Evolutionary conservation across 1,140 invertebrate species (phyloP).

Genomic region (Paralvinella palmiformis): DNA sequence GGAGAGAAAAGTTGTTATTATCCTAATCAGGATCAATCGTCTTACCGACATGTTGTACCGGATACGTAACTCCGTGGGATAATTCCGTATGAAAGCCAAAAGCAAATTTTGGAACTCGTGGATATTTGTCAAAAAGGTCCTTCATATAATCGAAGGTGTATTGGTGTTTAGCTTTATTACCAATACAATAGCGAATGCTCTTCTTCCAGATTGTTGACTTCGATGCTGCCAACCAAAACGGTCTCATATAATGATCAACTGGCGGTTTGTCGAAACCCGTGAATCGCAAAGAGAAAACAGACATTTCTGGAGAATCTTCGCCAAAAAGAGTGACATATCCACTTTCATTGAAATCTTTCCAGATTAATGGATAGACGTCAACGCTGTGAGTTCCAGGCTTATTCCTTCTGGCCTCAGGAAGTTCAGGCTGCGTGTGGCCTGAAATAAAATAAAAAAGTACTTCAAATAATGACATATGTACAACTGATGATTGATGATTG

Average conservation of each 20-base stretch:
- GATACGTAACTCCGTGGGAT: constrained; percentile 26
- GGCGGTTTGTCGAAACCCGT: constrained; percentile 78
- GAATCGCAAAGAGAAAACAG: constrained; percentile 80
- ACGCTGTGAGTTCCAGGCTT: constrained; percentile 66
- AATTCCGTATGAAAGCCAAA: constrained; percentile 18
- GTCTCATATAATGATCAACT: constrained; percentile 84
- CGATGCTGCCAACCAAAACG: constrained; percentile 58
- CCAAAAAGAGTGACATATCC: constrained; percentile 65
- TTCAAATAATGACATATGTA: no score
- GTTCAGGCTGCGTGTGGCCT: no score
- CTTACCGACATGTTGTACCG: constrained; percentile 61
- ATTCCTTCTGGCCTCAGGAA: constrained; percentile 73
- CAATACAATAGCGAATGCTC: constrained; percentile 60
- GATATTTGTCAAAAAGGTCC: constrained; percentile 48
- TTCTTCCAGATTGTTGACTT: constrained; percentile 22
- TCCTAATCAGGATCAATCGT: no score
- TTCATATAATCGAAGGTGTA: constrained; percentile 62
- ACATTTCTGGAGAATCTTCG: constrained; percentile 77
- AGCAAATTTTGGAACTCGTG: constrained; percentile 17
- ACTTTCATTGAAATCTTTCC: constrained; percentile 47
- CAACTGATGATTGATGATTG: no score
- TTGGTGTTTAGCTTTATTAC: constrained; percentile 67
- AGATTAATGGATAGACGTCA: constrained; percentile 63
- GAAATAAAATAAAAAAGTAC: no score
- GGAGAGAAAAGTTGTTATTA: no score